Evolutionary conservation across 2,888 invertebrate genomes (phyloP), one percentile per base, ranked within the genome.

Genomic region (Apotomis turbidana): DNA sequence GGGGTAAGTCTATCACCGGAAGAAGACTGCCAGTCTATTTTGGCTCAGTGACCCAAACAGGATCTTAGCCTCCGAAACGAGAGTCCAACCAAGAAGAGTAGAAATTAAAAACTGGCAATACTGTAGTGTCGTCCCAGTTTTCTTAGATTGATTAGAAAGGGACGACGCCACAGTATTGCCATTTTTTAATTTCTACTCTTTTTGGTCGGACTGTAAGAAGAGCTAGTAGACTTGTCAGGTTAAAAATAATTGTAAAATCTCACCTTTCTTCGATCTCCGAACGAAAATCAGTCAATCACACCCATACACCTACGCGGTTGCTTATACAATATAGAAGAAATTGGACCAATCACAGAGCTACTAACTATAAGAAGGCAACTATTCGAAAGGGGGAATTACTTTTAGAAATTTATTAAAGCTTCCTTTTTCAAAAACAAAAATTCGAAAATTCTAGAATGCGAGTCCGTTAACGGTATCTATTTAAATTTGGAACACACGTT

Each of bases 291-390:
- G 74, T 73, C 78, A 74, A 81, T 80, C 78, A 77, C 78, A 75
- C 78, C 76, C 74, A 77, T 77, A 76, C 76, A 76, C 76, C 78
- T 81, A 81, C 70, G 75, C 76, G 74, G 78, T 79, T 79, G 81
- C 78, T 78, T 74, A 79, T 80, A 63, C 72, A 69, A 76, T 71
- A 74, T 78, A 79, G 75, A 82, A 80, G 78, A 77, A 72, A 63
- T 92, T 92, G 92, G 92, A 92, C 92, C 92, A 85, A 87, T 79
- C 77, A 86, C 86, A 81, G 80, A 83, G 74, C 87, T 85, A 86
- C 86, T 64, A 73, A 83, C 88, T 85, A 27, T 27, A 84, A 83
- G 87, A 92, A 92, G 92, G 91, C 92, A 91, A 87, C 89, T 90
- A 90, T 87, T 80, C 74, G 72, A 79, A 78, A 76, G 78, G 76